Evolutionary conservation across 1,140 invertebrate genomes (phyloP).

Genomic region (Diorhabda carinulata): DNA sequence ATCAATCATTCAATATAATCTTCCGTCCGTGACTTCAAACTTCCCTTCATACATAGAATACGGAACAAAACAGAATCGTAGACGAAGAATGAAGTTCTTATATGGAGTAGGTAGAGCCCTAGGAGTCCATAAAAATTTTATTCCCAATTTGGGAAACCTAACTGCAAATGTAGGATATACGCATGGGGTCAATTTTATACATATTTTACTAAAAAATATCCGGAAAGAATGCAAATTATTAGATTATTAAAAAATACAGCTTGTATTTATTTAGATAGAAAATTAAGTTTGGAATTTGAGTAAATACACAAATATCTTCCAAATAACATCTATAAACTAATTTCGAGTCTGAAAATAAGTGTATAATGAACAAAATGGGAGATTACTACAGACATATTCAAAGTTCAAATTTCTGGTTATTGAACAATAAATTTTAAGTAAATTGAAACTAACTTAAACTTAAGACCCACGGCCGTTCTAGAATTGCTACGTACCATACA

Average conservation of each 20-base stretch:
- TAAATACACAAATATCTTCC: too few species aligned
- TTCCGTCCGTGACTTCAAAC: neutral
- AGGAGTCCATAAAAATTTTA: constrained; percentile 1
- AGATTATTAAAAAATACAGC: neutral
- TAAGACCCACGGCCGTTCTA: too few species aligned
- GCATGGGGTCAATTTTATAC: neutral
- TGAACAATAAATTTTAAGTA: too few species aligned
- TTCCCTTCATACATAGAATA: neutral
- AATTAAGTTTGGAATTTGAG: too few species aligned
- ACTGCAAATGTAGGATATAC: neutral
- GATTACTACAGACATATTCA: too few species aligned
- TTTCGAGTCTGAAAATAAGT: too few species aligned
- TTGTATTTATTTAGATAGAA: too few species aligned
- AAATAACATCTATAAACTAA: too few species aligned
- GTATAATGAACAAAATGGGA: too few species aligned
- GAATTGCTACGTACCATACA: too few species aligned
- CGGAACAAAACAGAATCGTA: neutral
- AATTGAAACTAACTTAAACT: too few species aligned
- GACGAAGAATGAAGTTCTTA: neutral
- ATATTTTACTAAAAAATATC: neutral
- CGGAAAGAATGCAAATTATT: neutral
- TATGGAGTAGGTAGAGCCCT: neutral
- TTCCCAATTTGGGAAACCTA: neutral
- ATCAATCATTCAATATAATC: neutral
- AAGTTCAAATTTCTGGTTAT: too few species aligned